These are phyloP conservation scores for Amniataba percoides DNA, from an alignment of 2,797 vertebrate genomes.

Conservation along the genomic window DNA sequence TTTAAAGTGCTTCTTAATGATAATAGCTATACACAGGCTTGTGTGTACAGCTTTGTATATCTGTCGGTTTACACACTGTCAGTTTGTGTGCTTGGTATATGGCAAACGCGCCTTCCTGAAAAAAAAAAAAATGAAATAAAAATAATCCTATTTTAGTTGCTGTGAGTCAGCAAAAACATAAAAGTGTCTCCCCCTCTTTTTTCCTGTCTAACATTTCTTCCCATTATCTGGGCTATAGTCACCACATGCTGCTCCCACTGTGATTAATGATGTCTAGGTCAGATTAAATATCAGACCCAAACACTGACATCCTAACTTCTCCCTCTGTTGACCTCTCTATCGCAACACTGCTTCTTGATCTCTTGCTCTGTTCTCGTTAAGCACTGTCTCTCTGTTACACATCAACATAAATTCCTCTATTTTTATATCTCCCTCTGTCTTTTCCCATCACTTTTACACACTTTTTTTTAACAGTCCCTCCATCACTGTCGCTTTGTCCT, in stretches of 20 bases:
- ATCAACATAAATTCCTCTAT: conserved; percentile 10
- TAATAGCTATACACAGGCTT: background rate
- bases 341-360: conserved; percentile 16
- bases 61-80: background rate
- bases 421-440: background rate
- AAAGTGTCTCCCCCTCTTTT: conserved; percentile 12
- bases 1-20: background rate
- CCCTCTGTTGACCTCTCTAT: conserved; percentile 30
- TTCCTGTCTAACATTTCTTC: conserved; percentile 26
- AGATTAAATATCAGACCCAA: conserved; percentile 52
- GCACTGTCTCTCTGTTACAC: background rate
- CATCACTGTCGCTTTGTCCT: conserved; percentile 20
- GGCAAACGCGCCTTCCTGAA: conserved; percentile 8
- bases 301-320: conserved; percentile 35
- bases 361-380: conserved; percentile 18
- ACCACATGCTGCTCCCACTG: conserved; percentile 9
- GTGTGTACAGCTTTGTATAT: no score
- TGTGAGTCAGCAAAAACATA: conserved; percentile 61
- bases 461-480: conserved; percentile 14
- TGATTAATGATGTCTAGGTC: conserved; percentile 62
- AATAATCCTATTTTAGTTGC: conserved; percentile 8
- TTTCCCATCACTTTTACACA: conserved; percentile 3
- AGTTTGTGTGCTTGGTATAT: conserved; percentile 9
- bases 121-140: conserved; percentile 1
- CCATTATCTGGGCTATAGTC: conserved; percentile 47